Base-by-base conservation (phyloP, 2,888 invertebrate species). In the Branchipolynoe longqiensis region DNA sequence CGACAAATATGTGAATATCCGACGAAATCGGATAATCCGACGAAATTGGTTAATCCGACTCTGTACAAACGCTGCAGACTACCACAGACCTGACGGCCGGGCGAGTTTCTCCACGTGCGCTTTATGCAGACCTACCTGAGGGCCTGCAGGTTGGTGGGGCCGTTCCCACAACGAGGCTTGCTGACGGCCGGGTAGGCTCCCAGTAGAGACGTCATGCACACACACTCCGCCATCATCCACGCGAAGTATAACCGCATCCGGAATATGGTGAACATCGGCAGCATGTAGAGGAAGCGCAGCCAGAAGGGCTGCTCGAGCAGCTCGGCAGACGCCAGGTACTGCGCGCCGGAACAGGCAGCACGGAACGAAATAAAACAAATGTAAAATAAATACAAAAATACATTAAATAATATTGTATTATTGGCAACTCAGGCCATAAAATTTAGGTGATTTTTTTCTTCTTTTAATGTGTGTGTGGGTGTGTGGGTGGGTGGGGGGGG, bases 181-280 rank as follows among this genome's bases (percentile, higher is more conserved):
- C 96, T 95, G 41, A 95, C 94, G 0, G 95, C 95, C 0, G 99
- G 99, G 94, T 99, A 99, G 0, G 97, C 97, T 0, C 99, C 99
- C 22, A 99, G 94, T 0, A 98, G 98, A 0, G 97, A 96, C 93
- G 97, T 96, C 25, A 97, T 97, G 92, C 98, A 98, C n/a, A 97
- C 97, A 93, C 97, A 97, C 94, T 99, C 98, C 0, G 98, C 97
- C 84, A 99, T 93, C 0, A 96, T 96, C 95, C 99, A 96, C 0
- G 98, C 99, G 22, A 96, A 95, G 93, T 98, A 99, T 89, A 99
- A 96, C 83, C 99, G 95, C 94, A 97, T 96, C 6, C 98, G 96
- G 94, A 99, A 98, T 85, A 96, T 96, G 78, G 97, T 95, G 93
- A 98, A 99, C 86, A 97, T 95, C 0, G 97, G 96, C 95, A 97